These are phyloP conservation scores for Ispidina lecontei DNA, from an alignment of 2,797 vertebrate species.

Conservation along the genomic window DNA sequence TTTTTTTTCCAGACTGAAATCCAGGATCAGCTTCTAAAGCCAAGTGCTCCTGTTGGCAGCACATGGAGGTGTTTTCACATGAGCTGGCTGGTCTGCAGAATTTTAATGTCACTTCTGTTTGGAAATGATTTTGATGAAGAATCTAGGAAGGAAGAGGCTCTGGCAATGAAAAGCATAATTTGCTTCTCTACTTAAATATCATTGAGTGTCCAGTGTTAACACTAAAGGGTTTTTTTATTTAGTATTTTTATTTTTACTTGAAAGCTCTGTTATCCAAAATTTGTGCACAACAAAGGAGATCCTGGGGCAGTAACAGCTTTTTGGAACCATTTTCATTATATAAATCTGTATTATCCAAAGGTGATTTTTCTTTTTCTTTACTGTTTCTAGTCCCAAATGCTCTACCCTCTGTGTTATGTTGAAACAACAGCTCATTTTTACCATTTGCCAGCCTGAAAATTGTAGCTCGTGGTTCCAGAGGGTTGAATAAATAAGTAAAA, in stretches of 20 bases:
- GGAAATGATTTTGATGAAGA: not conserved
- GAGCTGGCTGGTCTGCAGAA: not conserved
- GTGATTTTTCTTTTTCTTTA: not conserved
- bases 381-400: not conserved
- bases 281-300: not conserved
- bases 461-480: not conserved
- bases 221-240: not conserved
- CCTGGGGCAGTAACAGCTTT: not conserved
- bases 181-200: not conserved
- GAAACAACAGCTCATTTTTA: not conserved
- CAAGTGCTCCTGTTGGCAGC: not conserved
- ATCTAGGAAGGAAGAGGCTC: not conserved
- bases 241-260: not conserved
- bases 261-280: not conserved
- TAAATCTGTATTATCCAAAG: not conserved
- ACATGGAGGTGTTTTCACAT: not conserved
- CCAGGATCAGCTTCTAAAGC: not conserved
- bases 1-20: not conserved
- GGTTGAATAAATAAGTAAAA: not conserved
- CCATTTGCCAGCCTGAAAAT: not conserved
- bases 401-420: not conserved
- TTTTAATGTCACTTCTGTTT: slow-evolving; percentile 8
- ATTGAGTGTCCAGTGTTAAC: not conserved
- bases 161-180: not conserved
- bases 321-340: not conserved